Percentiles rank a stretch among this genome's conserved stretches.
These are phyloP conservation scores for Leiothrix lutea DNA, from an alignment of 2,113 vertebrate genomes.

Conservation along the genomic window DNA sequence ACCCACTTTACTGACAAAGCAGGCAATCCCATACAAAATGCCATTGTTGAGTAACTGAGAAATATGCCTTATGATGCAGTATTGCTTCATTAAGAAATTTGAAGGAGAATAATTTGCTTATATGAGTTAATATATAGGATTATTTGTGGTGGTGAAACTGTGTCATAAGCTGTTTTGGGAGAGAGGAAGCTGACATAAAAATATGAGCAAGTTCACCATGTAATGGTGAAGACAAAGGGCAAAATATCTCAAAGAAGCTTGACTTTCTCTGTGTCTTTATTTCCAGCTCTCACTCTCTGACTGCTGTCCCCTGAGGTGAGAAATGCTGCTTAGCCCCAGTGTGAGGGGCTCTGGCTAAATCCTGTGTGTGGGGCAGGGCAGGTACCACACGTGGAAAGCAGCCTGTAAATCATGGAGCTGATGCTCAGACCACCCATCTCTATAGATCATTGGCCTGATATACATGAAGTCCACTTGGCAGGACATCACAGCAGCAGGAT, in stretches of 20 bases:
- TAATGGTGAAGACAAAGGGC: not conserved
- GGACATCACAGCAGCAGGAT: not conserved
- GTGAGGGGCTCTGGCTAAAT: not conserved
- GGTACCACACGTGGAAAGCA: rapidly evolving
- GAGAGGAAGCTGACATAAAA: not conserved
- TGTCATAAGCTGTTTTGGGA: not conserved
- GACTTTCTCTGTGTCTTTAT: not conserved
- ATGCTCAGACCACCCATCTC: not conserved
- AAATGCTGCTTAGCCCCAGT: not conserved
- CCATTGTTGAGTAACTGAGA: not conserved
- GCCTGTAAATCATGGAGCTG: not conserved
- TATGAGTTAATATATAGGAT: not conserved
- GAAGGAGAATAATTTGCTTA: not conserved
- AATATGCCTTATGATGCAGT: not conserved
- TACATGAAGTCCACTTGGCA: not conserved
- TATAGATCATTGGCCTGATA: not conserved
- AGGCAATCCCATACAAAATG: not conserved
- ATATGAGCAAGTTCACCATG: not conserved
- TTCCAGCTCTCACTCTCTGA: not conserved
- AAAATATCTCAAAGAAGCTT: not conserved
- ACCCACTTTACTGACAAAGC: not conserved
- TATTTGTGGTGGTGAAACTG: not conserved
- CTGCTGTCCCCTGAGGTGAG: not conserved
- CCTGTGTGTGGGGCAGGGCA: not conserved
- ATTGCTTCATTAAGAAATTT: not conserved